A percentile compares a stretch with the other conserved stretches of the same genome.
Conservation (phyloP, 2,888 invertebrate species). For the Pocota personata region DNA sequence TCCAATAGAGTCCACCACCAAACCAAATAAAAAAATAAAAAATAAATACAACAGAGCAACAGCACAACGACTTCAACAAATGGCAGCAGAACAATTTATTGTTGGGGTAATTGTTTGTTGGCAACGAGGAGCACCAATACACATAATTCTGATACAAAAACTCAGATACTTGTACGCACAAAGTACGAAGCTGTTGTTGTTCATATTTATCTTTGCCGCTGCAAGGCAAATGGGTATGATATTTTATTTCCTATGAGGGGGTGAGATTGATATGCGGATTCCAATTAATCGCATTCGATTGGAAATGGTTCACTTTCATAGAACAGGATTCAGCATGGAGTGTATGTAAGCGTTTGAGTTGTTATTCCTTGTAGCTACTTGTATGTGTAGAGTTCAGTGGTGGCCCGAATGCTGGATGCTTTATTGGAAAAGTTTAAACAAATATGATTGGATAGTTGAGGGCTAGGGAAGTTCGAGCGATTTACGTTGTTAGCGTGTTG, state of each 20-base stretch:
- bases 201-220: slow-evolving; percentile 67
- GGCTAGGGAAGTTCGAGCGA: slow-evolving; percentile 39
- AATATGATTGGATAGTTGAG: slow-evolving; percentile 41
- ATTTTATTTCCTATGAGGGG: slow-evolving; percentile 63
- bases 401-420: slow-evolving; percentile 46
- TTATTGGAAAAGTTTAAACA: slow-evolving; percentile 73
- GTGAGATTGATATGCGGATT: slow-evolving; percentile 73
- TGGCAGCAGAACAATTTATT: slow-evolving; percentile 66
- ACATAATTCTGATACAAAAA: background rate
- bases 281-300: slow-evolving; percentile 74
- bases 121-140: slow-evolving; percentile 3
- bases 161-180: background rate
- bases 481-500: slow-evolving; percentile 50
- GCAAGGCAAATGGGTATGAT: slow-evolving; percentile 56
- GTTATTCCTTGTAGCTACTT: slow-evolving; percentile 10
- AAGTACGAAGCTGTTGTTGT: slow-evolving; percentile 45
- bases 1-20: slow-evolving; percentile 28
- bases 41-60: background rate
- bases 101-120: slow-evolving; percentile 65
- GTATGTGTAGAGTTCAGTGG: slow-evolving; percentile 29
- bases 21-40: background rate
- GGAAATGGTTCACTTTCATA: slow-evolving; percentile 63
- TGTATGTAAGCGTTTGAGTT: background rate
- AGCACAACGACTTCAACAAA: slow-evolving; percentile 58
- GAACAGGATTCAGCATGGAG: background rate